Evolutionary conservation across 2,888 invertebrate species (phyloP).

Genomic region (Achlya flavicornis): DNA sequence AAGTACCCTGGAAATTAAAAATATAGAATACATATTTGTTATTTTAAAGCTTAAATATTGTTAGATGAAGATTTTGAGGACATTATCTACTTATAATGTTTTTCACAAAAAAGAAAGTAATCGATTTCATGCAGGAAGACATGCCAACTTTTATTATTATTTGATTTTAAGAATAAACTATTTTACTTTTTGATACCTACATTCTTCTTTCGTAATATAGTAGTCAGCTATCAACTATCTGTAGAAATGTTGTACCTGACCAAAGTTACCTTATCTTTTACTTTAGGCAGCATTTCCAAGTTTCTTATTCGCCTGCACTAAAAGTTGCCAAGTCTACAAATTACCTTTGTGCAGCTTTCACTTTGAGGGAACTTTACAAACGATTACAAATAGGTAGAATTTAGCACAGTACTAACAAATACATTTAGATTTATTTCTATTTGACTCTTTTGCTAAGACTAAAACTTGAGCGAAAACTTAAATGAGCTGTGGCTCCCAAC

Average conservation of each 20-base stretch:
- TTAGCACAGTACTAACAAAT: not conserved
- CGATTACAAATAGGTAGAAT: not conserved
- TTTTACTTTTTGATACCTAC: too few species aligned
- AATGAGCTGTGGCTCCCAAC: too few species aligned
- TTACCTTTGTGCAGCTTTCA: not conserved
- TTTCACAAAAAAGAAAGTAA: not conserved
- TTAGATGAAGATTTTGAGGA: conserved; percentile 17
- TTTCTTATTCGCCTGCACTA: not conserved
- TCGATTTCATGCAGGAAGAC: too few species aligned
- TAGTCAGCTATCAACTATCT: too few species aligned
- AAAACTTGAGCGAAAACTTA: not conserved
- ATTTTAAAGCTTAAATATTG: conserved; percentile 40
- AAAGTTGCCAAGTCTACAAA: not conserved
- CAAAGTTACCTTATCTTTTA: not conserved
- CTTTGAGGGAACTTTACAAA: not conserved
- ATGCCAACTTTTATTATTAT: too few species aligned
- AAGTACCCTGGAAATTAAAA: conserved; percentile 66
- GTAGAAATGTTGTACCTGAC: not conserved
- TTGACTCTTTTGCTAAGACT: not conserved
- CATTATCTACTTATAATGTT: not conserved
- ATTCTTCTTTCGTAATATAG: too few species aligned
- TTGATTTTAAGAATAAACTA: too few species aligned
- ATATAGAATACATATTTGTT: conserved; percentile 33
- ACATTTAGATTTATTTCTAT: not conserved
- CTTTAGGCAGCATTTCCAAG: not conserved